Base-by-base conservation (phyloP, 1,140 invertebrate species). In the Sarcophaga bullata region DNA sequence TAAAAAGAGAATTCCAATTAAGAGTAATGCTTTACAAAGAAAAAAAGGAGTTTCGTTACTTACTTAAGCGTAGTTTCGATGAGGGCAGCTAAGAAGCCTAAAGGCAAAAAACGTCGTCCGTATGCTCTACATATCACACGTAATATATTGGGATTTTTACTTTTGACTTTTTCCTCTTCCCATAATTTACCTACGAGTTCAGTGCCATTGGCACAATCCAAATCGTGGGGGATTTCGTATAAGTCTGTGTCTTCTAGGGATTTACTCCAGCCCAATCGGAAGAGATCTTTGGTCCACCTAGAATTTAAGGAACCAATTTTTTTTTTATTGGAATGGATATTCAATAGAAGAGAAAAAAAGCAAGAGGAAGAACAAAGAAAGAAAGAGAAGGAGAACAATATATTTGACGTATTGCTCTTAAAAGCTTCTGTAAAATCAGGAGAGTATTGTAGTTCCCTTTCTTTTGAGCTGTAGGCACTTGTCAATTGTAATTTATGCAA, bases 301-400 rank as follows among this genome's bases (percentile, higher is more conserved):
- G 19, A 68, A 62, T 85, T 85, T 17, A 68, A 81, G n/a, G n/a
- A 82, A 11, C 54, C 76, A 68, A 83, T 52, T 76, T 52, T 52
- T 52, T 52, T 37, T 37, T 37, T 37, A n/a, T n/a, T 37, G 4
- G 25, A 37, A 1, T 4, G 1, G 4, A 37, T 37, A 1, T 37
- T 37, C 25, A 37, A 37, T 37, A 4, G 4, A 37, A 37, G 25
- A 2, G n/a, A 37, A 2, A 37, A 4, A 37, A 37, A 37, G 25
- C 4, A 37, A 37, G 25, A 37, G 25, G 25, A 4, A 37, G 25
- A 4, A 37, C 4, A 37, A 37, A 4, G 25, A 37, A 1, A 37
- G 25, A 37, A 4, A 37, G 4, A 37, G 25, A 37, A 2, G 25
- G 25, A 37, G 25, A 4, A 37, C 25, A 37, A 37, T 37, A 37